Evolutionary conservation across 2,113 vertebrate genomes (phyloP), one percentile per base, ranked within the genome.

Genomic region (Hassar affinis): DNA sequence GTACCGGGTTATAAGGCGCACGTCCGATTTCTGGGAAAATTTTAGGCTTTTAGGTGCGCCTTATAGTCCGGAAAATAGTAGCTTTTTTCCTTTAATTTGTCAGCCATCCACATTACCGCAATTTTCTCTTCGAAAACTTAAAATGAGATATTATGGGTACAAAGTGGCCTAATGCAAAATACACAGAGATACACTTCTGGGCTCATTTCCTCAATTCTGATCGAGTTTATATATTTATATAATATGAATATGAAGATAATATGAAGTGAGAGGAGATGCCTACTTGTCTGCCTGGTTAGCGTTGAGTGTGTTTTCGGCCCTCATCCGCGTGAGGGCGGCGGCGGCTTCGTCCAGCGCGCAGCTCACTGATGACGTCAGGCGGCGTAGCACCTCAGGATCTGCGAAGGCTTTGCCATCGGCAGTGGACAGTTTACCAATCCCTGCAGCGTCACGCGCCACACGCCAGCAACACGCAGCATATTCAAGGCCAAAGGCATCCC

Each of bases 321-420:
- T 96, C 98, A 99, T 99, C 0, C 98, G 96, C 0, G 98, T 99
- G 90, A 99, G 92, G 59, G 97, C 98, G 18, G 98, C 97, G 7
- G 98, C 98, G 66, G 98, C 98, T 93, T 99, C 98, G 81, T 99
- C 98, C 94, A 99, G 94, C 1, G 98, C 97, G 84, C 97, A 99
- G 92, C 98, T 99, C 90, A 99, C 98, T 17, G 98, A 99, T 27
- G 98, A 99, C 0, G 98, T 99, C 94, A 99, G 93, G 87, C 98
- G 96, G 71, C 97, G 95, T 84, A 99, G 96, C 82, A 99, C 98
- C 90, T 99, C 98, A 0, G 98, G 97, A 94, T 99, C 97, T 96
- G 98, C 97, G 96, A 99, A 99, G 95, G 98, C 97, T 98, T 99
- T 99, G 93, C 97, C 98, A 96, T 99, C 97, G 90, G 97, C 96